Evolutionary conservation across 2,888 invertebrate genomes (phyloP).

Genomic region (Elysia crispata): DNA sequence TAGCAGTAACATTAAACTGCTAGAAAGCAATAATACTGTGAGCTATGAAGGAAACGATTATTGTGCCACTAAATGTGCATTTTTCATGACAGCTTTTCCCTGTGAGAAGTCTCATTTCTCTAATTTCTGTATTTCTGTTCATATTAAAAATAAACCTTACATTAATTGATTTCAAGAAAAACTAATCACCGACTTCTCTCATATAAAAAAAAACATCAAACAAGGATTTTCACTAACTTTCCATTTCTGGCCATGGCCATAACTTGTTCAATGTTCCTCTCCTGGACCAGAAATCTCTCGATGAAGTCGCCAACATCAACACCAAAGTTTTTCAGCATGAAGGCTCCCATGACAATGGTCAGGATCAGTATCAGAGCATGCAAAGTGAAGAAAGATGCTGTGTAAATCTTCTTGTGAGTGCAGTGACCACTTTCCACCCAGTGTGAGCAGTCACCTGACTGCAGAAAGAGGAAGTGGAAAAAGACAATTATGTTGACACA

Average conservation of each 20-base stretch:
- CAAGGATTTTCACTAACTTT: slow-evolving; percentile 54
- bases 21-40: too few relatives aligned
- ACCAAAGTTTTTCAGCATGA: slow-evolving; percentile 68
- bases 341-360: slow-evolving; percentile 59
- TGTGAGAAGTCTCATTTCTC: too few relatives aligned
- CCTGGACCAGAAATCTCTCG: slow-evolving; percentile 72
- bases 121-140: too few relatives aligned
- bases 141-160: too few relatives aligned
- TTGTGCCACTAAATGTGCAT: too few relatives aligned
- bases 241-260: slow-evolving; percentile 69
- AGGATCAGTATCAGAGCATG: slow-evolving; percentile 63
- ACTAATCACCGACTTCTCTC: too few relatives aligned
- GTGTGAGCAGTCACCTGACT: slow-evolving; percentile 70
- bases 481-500: too few relatives aligned
- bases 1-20: too few relatives aligned
- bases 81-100: too few relatives aligned
- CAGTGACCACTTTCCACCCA: slow-evolving; percentile 65
- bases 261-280: slow-evolving; percentile 71
- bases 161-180: too few relatives aligned
- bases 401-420: slow-evolving; percentile 65
- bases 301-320: slow-evolving; percentile 71
- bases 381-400: slow-evolving; percentile 66
- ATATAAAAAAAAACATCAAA: too few relatives aligned
- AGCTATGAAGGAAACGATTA: too few relatives aligned
- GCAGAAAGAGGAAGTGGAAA: slow-evolving; percentile 21